phyloP scores from a whole-genome alignment of 2,888 invertebrate species.

The Corythucha ciliata region DNA sequence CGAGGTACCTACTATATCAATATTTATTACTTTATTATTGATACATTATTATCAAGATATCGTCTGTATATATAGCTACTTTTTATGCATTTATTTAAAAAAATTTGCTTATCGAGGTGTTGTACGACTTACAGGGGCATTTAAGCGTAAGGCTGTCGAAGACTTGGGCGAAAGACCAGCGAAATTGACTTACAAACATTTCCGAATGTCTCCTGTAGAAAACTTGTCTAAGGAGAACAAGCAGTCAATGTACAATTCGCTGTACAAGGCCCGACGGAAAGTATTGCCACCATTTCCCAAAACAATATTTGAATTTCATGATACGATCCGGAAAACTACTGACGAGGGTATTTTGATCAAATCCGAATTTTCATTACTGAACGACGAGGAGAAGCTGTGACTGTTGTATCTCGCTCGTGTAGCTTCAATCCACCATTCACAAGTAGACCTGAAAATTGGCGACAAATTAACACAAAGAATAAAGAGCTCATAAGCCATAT shows the following conservation, averaged over 20 bases:
- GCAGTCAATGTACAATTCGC: neutral
- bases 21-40: too few species aligned
- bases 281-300: neutral
- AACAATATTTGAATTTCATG: neutral
- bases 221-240: neutral
- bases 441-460: too few species aligned
- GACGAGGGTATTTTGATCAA: neutral
- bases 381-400: neutral
- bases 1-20: too few species aligned
- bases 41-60: too few species aligned
- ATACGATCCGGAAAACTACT: neutral
- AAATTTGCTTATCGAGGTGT: too few species aligned
- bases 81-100: too few species aligned
- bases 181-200: neutral
- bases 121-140: neutral
- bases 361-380: neutral
- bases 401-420: too few species aligned
- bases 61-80: too few species aligned
- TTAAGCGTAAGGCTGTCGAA: conserved; percentile 11
- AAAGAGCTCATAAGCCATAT: too few species aligned
- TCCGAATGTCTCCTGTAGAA: neutral
- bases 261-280: neutral
- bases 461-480: too few species aligned
- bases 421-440: too few species aligned
- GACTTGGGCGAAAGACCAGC: conserved; percentile 10